Percentiles rank a stretch among this genome's conserved stretches.
phyloP scores from a whole-genome alignment of 2,888 invertebrate genomes.

The Callyntrura sp. region DNA sequence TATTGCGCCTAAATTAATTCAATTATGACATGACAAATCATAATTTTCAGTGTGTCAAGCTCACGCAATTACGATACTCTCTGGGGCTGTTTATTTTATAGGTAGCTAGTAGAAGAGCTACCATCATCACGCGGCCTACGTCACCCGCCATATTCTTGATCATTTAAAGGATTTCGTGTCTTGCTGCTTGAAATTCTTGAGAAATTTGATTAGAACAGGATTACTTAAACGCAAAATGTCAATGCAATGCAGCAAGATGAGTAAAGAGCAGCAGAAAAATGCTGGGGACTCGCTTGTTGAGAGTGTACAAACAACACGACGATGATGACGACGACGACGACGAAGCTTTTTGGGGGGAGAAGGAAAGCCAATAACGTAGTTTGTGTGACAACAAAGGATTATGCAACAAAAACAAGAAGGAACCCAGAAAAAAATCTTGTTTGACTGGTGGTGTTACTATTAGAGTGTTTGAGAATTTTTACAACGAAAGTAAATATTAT shows the following conservation, averaged over 20 bases:
- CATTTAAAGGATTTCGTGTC: background rate
- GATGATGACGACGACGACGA: no score
- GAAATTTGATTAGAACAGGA: slow-evolving; percentile 44
- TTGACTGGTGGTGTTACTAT: slow-evolving; percentile 66
- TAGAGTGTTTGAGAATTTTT: no score
- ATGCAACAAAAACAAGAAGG: slow-evolving; percentile 64
- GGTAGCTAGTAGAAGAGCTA: no score
- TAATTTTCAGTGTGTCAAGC: slow-evolving; percentile 54
- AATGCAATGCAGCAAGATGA: background rate
- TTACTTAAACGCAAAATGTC: slow-evolving; percentile 4
- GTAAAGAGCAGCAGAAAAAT: no score
- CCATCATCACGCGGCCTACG: background rate
- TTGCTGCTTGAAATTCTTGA: background rate
- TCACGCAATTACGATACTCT: slow-evolving; percentile 31
- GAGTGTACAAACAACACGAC: no score
- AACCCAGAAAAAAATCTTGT: slow-evolving; percentile 70
- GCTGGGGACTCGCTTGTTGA: no score
- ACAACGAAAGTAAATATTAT: slow-evolving; percentile 30
- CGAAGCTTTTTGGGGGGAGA: no score
- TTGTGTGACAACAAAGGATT: slow-evolving; percentile 72
- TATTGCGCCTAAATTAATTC: slow-evolving; percentile 51
- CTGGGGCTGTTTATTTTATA: no score
- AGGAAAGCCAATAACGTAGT: no score
- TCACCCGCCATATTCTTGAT: background rate
- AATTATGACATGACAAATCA: slow-evolving; percentile 55